Conservation (phyloP, 2,888 invertebrate genomes). For the Acleris literana region DNA sequence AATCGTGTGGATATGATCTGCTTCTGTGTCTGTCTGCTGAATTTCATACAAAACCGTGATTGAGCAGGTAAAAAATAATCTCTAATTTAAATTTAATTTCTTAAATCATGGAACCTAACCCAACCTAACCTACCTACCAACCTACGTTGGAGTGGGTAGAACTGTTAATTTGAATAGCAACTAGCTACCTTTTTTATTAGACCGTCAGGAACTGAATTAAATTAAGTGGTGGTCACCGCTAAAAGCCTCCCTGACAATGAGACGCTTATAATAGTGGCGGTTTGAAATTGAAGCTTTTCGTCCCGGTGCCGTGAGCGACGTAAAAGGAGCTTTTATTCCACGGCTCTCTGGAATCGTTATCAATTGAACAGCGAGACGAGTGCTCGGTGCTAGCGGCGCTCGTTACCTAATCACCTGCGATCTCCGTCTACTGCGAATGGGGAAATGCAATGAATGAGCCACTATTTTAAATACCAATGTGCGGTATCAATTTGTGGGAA, state of each 20-base stretch:
- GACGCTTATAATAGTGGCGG: slow-evolving; percentile 32
- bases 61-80: too few species aligned
- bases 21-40: too few species aligned
- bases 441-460: slow-evolving; percentile 5
- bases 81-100: too few species aligned
- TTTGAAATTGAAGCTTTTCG: slow-evolving; percentile 44
- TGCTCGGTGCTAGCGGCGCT: slow-evolving; percentile 41
- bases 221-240: slow-evolving; percentile 4
- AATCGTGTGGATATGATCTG: too few species aligned
- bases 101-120: too few species aligned
- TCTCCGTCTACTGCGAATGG: slow-evolving; percentile 5
- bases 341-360: slow-evolving; percentile 51
- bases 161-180: not conserved
- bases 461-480: slow-evolving; percentile 1
- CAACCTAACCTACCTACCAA: too few species aligned
- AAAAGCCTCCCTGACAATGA: slow-evolving; percentile 18
- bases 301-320: slow-evolving; percentile 38
- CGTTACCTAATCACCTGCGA: slow-evolving; percentile 40
- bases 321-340: slow-evolving; percentile 45
- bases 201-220: slow-evolving; percentile 21
- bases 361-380: slow-evolving; percentile 53
- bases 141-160: too few species aligned
- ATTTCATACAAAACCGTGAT: too few species aligned
- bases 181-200: not conserved
- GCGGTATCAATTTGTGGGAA: too few species aligned